phyloP scores from a whole-genome alignment of 2,888 invertebrate species.

The Mesorhabditis spiculigera region DNA sequence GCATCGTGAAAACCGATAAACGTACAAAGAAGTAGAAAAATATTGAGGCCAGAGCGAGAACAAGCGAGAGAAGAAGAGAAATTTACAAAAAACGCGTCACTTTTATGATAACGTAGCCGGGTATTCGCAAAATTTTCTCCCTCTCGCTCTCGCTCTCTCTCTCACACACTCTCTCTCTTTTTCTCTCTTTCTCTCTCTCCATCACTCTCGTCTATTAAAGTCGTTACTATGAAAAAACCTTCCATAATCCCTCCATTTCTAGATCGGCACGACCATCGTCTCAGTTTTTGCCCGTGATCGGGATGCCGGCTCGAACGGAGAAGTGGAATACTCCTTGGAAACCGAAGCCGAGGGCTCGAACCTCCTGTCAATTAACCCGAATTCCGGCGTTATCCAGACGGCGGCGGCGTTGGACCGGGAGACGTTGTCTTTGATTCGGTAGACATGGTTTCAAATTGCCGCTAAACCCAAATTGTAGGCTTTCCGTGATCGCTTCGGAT shows the following conservation, averaged over 20 bases:
- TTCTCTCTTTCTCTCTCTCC: no score
- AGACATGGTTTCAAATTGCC: background rate
- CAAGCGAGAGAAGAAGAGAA: no score
- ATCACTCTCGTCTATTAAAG: no score
- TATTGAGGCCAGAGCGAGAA: no score
- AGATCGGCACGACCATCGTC: constrained; percentile 54
- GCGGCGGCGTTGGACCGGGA: constrained; percentile 82
- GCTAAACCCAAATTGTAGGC: constrained; percentile 11
- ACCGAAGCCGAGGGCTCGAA: constrained; percentile 30
- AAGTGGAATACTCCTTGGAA: constrained; percentile 60
- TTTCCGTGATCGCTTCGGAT: constrained; percentile 56
- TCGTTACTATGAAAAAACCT: no score
- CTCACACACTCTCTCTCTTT: no score
- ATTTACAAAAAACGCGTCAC: no score
- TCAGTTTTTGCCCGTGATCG: constrained; percentile 74
- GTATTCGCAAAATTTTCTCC: no score
- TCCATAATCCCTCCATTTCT: constrained; percentile 10
- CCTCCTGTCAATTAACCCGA: constrained; percentile 80
- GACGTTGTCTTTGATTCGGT: constrained; percentile 27
- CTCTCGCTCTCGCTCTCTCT: no score
- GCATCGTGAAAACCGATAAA: constrained; percentile 6
- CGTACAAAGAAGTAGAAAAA: no score
- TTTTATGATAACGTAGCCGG: no score
- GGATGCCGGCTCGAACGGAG: constrained; percentile 84
- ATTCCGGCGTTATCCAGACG: constrained; percentile 88